A percentile compares a stretch with the other conserved stretches of the same genome.
Evolutionary conservation across 2,797 vertebrate genomes (phyloP).

Genomic region (Zalophus californianus): DNA sequence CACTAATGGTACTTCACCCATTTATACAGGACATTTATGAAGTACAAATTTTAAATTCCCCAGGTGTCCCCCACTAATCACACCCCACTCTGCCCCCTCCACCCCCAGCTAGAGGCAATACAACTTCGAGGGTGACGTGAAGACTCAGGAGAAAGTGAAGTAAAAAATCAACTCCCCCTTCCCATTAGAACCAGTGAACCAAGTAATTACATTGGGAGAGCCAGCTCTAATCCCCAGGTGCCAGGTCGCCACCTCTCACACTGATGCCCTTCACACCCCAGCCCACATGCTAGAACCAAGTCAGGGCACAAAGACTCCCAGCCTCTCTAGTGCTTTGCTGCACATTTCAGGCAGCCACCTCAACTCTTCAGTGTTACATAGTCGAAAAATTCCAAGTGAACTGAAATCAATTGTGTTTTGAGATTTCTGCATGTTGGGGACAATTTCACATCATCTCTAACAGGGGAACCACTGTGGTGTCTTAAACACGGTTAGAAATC

Average conservation of each 20-base stretch:
- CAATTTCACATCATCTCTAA: neutral
- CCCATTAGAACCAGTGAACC: conserved; percentile 59
- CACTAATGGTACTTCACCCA: neutral
- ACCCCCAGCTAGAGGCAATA: neutral
- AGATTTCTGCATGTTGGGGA: neutral
- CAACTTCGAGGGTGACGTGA: neutral
- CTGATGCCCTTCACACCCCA: neutral
- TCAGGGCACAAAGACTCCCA: neutral
- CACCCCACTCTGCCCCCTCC: fast-evolving
- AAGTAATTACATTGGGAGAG: conserved; percentile 44
- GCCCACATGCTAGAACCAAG: neutral
- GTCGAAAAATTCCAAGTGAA: neutral
- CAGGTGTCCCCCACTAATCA: neutral
- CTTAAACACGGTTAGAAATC: neutral
- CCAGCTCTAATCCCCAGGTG: neutral
- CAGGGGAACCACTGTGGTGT: neutral
- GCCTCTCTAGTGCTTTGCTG: neutral
- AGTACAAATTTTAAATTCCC: neutral
- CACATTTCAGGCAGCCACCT: neutral
- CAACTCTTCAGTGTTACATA: neutral
- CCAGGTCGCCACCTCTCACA: neutral
- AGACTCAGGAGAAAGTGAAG: conserved; percentile 54
- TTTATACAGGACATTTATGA: neutral
- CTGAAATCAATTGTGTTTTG: neutral
- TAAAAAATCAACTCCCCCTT: conserved; percentile 60